Base-by-base conservation (phyloP, 2,797 vertebrate species). In the Podargus strigoides region DNA sequence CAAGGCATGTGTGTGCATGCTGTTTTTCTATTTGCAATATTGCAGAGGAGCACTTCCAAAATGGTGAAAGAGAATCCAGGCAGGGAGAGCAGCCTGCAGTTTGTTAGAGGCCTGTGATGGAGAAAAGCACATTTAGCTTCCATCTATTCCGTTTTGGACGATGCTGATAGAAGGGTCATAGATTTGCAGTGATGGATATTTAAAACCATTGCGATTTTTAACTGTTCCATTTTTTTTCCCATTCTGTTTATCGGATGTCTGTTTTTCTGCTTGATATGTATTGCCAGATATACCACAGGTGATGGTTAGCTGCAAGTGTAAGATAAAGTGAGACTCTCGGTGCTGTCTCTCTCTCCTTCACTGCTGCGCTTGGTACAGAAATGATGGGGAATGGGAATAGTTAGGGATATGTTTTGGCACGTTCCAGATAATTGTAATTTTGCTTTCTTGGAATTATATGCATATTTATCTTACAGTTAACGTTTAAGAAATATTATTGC, bases 1-100 rank as follows among this genome's bases (percentile, higher is more conserved):
- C 44, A 89, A 50, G 42, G 30, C 10, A 1, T 30, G 18, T n/a
- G 2, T 8, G 7, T 13, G 34, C 0, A 0, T 13, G 7, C 24
- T 62, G 10, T 56, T 42, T 70, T 66, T 59, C 18, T 0, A 0
- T 62, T 37, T 85, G 42, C 9, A 28, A 0, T 19, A 14, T 4
- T 42, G 47, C 41, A 72, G 60, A 80, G 68, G 41, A 89, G 52
- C 28, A 36, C 28, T 56, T 28, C 36, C 3, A 4, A 75, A 68
- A 27, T 4, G 7, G 37, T 0, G 1, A 39, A 49, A 7, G 37
- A 59, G 55, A 39, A 36, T 50, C 66, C 49, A 21, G 37, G 58
- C 82, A 62, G 79, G 53, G 52, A 80, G 69, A 75, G 30, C 73
- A 90, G 69, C 50, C 68, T 89, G 64, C n/a, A 55, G 55, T 59